Evolutionary conservation across 2,113 vertebrate species (phyloP).

Genomic region (Poeciliopsis occidentalis): DNA sequence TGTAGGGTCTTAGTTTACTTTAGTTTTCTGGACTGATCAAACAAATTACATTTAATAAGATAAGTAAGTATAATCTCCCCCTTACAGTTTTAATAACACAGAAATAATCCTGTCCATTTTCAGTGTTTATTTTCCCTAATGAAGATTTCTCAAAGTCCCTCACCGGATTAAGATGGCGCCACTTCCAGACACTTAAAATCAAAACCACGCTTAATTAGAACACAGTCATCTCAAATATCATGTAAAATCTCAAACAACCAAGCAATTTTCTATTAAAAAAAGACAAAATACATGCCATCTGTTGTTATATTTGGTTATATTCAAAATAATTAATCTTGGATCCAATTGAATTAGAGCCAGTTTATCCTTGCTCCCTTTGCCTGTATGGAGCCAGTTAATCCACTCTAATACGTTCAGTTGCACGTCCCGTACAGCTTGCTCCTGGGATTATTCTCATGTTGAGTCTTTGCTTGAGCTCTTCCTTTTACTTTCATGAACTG

Average conservation of each 20-base stretch:
- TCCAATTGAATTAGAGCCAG: conserved; percentile 47
- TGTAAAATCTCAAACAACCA: conserved; percentile 1
- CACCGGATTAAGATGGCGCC: neutral
- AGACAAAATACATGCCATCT: neutral
- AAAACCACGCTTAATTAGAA: neutral
- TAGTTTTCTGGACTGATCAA: neutral
- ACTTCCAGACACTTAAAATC: neutral
- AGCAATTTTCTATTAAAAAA: neutral
- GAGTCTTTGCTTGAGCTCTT: conserved; percentile 56
- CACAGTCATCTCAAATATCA: neutral
- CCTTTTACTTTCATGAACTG: conserved; percentile 34
- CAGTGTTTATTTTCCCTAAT: neutral
- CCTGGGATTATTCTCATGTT: conserved; percentile 59
- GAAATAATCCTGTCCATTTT: conserved; percentile 6
- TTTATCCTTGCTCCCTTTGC: conserved; percentile 42
- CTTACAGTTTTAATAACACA: neutral
- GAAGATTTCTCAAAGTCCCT: conserved; percentile 7
- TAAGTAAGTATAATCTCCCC: neutral
- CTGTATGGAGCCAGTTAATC: conserved; percentile 59
- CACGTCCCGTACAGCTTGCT: conserved; percentile 50
- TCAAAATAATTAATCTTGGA: conserved; percentile 20
- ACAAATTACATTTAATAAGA: neutral
- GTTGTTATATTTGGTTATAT: conserved; percentile 13
- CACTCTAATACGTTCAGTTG: conserved; percentile 49
- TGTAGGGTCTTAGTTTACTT: neutral